These are phyloP conservation scores for Stenoptilia bipunctidactyla DNA, from an alignment of 2,888 invertebrate genomes.

Conservation along the genomic window DNA sequence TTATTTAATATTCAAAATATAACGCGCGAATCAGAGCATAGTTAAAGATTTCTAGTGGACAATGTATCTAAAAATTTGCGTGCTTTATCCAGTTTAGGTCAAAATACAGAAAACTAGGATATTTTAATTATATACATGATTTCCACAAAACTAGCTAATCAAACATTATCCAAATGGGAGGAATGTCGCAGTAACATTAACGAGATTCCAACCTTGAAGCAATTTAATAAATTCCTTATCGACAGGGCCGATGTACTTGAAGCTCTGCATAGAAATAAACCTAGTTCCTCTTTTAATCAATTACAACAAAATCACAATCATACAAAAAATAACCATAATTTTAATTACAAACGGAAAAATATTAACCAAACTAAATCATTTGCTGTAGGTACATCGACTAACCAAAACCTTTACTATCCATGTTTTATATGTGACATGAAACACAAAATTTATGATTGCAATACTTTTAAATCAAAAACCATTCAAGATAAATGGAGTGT, in stretches of 20 bases:
- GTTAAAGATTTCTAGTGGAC: slow-evolving; percentile 15
- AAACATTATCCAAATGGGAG: slow-evolving; percentile 2
- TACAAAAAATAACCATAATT: neutral
- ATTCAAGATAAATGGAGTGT: neutral
- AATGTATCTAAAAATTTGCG: slow-evolving; percentile 16
- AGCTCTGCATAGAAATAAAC: slow-evolving; percentile 7
- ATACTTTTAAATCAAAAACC: slow-evolving; percentile 3
- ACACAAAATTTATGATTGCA: slow-evolving; percentile 9
- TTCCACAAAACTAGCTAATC: slow-evolving; percentile 13
- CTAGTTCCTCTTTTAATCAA: too few relatives aligned
- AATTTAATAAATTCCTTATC: slow-evolving; percentile 13
- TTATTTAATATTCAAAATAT: slow-evolving; percentile 11
- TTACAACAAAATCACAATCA: too few relatives aligned
- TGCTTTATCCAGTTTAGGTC: slow-evolving; percentile 14
- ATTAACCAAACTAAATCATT: neutral
- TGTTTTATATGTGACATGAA: slow-evolving; percentile 5
- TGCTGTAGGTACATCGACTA: neutral
- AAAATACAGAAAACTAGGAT: slow-evolving; percentile 15
- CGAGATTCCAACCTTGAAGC: slow-evolving; percentile 9
- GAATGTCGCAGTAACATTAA: slow-evolving; percentile 11
- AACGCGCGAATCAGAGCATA: slow-evolving; percentile 11
- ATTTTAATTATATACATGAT: slow-evolving; percentile 9
- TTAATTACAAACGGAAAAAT: neutral
- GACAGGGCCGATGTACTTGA: slow-evolving; percentile 15
- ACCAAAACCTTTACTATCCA: neutral